These are phyloP conservation scores for Hyles lineata DNA, from an alignment of 2,888 invertebrate genomes.

Conservation along the genomic window DNA sequence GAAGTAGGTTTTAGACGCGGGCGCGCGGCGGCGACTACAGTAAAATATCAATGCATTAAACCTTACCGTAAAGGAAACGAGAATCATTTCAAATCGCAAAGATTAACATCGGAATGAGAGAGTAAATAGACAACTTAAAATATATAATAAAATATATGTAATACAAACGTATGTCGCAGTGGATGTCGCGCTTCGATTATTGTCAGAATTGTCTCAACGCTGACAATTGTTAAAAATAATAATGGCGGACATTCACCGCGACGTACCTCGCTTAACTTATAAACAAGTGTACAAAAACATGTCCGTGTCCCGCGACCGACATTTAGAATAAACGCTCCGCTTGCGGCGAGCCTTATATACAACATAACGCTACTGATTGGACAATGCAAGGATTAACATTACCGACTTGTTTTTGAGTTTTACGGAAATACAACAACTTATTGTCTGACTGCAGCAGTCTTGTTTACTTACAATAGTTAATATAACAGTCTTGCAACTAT, in stretches of 20 bases:
- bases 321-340: conserved; percentile 36
- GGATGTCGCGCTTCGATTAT: conserved; percentile 4
- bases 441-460: conserved; percentile 17
- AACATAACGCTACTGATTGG: conserved; percentile 19
- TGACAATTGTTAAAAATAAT: conserved; percentile 18
- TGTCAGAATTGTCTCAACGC: conserved; percentile 8
- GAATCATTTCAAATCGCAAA: conserved; percentile 41
- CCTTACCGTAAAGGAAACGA: conserved; percentile 29
- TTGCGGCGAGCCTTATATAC: conserved; percentile 24
- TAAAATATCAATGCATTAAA: conserved; percentile 1
- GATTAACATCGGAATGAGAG: conserved; percentile 70
- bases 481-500: conserved; percentile 20
- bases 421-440: not conserved
- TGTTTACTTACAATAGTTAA: conserved; percentile 16
- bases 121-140: conserved; percentile 66
- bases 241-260: conserved; percentile 30
- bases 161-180: conserved; percentile 18
- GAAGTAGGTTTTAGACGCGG: conserved; percentile 35
- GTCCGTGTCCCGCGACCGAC: conserved; percentile 51
- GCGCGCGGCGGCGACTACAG: conserved; percentile 40
- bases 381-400: not conserved
- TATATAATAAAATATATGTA: conserved; percentile 37
- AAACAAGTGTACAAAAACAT: conserved; percentile 58
- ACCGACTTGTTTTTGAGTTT: not conserved
- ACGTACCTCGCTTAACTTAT: conserved; percentile 42